Evolutionary conservation across 2,888 invertebrate genomes (phyloP), one percentile per base, ranked within the genome.

Genomic region (Drosophila anceps): DNA sequence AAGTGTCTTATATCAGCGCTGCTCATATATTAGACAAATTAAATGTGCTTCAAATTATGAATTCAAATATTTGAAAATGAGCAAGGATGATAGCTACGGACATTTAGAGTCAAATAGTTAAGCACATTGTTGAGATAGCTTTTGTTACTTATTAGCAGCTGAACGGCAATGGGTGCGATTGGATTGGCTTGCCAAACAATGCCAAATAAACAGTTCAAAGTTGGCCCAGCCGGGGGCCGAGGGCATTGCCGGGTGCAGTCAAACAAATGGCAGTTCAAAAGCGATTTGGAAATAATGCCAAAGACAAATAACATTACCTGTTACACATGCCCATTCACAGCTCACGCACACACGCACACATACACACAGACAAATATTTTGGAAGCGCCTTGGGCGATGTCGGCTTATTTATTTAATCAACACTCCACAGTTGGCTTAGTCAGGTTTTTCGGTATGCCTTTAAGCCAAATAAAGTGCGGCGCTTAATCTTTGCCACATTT

Each of bases 401-500:
- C 80, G 82, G 85, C 90, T 85, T 85, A 89, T 85, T 85, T 85
- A 89, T 85, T 85, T 85, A 85, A 85, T 85, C 84, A 85, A 85
- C 84, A 85, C 84, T 85, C 84, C 84, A 87, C 89, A 85, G 84
- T 89, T 85, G 84, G 84, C 89, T 89, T 89, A 85, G 84, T 86
- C 68, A 58, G 71, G 63, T 63, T 71, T 64, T 58, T 66, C 50
- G 68, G 86, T 73, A 74, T 85, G 89, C 84, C 84, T 85, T 85
- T 85, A 87, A 89, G 89, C 89, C 89, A 85, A 89, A 85, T 89
- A 85, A 85, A 85, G 84, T 85, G 90, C 84, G 88, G 75, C 89
- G 88, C 88, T 87, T 87, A 87, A 90, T 87, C 86, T 87, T 87
- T 90, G 86, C 86, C 86, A 87, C 86, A 87, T 87, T 87, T 87